Evolutionary conservation across 2,888 invertebrate species (phyloP).

Genomic region (Disparrhopalites patrizii): DNA sequence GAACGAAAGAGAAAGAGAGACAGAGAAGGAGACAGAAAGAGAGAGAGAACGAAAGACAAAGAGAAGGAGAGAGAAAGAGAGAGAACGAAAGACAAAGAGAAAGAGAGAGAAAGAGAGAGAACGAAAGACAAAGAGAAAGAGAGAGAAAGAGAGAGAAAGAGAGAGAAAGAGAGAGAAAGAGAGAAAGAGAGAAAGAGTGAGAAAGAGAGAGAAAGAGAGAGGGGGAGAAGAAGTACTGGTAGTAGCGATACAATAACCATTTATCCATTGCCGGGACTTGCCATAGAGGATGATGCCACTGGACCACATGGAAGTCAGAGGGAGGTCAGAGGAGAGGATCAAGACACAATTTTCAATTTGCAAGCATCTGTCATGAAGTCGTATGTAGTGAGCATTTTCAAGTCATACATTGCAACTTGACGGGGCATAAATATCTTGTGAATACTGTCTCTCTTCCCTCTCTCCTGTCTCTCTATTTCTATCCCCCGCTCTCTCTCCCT

Average conservation of each 20-base stretch:
- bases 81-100: too few species aligned
- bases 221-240: background rate
- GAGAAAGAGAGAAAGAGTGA: background rate
- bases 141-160: too few species aligned
- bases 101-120: too few species aligned
- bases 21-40: too few species aligned
- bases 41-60: too few species aligned
- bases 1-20: too few species aligned
- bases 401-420: slow-evolving; percentile 28
- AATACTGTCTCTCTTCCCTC: background rate
- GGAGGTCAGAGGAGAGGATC: slow-evolving; percentile 30
- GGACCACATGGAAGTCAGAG: slow-evolving; percentile 29
- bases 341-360: slow-evolving; percentile 29
- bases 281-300: slow-evolving; percentile 21
- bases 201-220: background rate
- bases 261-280: slow-evolving; percentile 11
- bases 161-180: slow-evolving; percentile 1
- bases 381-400: slow-evolving; percentile 26
- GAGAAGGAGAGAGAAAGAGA: too few species aligned
- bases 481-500: background rate
- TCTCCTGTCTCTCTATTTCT: background rate
- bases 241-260: slow-evolving; percentile 1
- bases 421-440: slow-evolving; percentile 28
- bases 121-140: too few species aligned
- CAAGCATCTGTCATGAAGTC: slow-evolving; percentile 28